Conservation (phyloP, 2,888 invertebrate species). For the Tachina grossa region DNA sequence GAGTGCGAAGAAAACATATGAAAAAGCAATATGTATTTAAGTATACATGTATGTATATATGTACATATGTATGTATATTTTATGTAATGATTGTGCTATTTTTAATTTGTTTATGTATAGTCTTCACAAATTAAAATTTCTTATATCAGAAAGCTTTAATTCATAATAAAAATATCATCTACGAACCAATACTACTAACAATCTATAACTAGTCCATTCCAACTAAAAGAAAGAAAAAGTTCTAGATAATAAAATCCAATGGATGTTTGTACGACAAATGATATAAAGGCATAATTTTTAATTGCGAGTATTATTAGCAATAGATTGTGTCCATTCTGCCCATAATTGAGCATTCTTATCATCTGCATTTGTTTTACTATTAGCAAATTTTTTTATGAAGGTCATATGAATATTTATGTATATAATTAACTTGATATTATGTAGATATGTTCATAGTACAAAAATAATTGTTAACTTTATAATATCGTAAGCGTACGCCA, state of each 20-base stretch:
- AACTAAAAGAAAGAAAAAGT: constrained; percentile 5
- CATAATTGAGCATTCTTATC: constrained; percentile 38
- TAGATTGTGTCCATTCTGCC: not conserved
- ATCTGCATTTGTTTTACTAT: constrained; percentile 36
- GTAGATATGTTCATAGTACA: too few relatives aligned
- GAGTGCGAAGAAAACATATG: too few relatives aligned
- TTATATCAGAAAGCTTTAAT: constrained; percentile 6
- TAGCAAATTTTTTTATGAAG: constrained; percentile 6
- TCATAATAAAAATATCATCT: not conserved
- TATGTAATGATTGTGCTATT: too few relatives aligned
- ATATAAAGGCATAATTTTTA: not conserved
- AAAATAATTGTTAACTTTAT: too few relatives aligned
- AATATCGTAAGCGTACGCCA: too few relatives aligned
- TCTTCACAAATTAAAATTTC: not conserved
- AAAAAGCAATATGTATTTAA: too few relatives aligned
- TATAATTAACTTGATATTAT: too few relatives aligned
- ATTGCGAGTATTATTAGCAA: constrained; percentile 1
- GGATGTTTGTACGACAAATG: constrained; percentile 2
- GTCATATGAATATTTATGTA: not conserved
- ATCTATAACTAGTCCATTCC: constrained; percentile 2
- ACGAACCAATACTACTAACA: not conserved
- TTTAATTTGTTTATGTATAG: too few relatives aligned
- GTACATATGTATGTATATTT: too few relatives aligned
- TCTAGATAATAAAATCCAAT: constrained; percentile 25
- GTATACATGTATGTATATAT: too few relatives aligned